A percentile compares a stretch with the other conserved stretches of the same genome.
These are phyloP conservation scores for Bombyx huttoni DNA, from an alignment of 2,888 invertebrate species.

Conservation along the genomic window DNA sequence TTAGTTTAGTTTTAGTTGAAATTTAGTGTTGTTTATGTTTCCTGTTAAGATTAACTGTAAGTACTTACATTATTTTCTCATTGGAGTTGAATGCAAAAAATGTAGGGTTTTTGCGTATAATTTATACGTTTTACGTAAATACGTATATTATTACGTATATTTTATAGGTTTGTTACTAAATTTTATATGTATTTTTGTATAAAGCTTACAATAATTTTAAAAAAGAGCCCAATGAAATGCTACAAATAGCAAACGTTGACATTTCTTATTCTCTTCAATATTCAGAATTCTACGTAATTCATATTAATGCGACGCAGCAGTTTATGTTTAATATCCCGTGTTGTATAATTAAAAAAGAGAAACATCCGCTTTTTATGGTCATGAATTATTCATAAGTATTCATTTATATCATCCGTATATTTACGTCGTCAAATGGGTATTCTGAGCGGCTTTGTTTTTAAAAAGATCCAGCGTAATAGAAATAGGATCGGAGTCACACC, in stretches of 20 bases:
- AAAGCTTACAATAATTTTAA: too few species aligned
- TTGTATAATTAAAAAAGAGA: conserved; percentile 68
- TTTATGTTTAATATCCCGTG: conserved; percentile 61
- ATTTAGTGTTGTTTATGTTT: not conserved
- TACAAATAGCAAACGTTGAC: not conserved
- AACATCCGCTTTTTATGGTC: conserved; percentile 64
- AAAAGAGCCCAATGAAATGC: too few species aligned
- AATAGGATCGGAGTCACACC: not conserved
- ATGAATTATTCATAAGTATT: conserved; percentile 68
- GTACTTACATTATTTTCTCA: not conserved
- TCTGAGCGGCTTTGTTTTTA: conserved; percentile 33
- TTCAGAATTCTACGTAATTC: conserved; percentile 8
- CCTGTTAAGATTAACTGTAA: not conserved
- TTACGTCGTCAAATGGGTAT: conserved; percentile 55
- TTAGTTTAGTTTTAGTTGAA: conserved; percentile 17
- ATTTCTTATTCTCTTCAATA: not conserved
- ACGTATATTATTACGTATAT: too few species aligned
- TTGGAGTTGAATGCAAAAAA: not conserved
- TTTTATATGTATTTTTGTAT: too few species aligned
- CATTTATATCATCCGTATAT: conserved; percentile 63
- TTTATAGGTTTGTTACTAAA: too few species aligned
- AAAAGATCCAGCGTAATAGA: conserved; percentile 11
- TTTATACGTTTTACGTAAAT: too few species aligned
- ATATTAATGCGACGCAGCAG: conserved; percentile 44
- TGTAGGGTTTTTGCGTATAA: not conserved